Base-by-base conservation (phyloP, 2,888 invertebrate species). In the Hololepta plana region DNA sequence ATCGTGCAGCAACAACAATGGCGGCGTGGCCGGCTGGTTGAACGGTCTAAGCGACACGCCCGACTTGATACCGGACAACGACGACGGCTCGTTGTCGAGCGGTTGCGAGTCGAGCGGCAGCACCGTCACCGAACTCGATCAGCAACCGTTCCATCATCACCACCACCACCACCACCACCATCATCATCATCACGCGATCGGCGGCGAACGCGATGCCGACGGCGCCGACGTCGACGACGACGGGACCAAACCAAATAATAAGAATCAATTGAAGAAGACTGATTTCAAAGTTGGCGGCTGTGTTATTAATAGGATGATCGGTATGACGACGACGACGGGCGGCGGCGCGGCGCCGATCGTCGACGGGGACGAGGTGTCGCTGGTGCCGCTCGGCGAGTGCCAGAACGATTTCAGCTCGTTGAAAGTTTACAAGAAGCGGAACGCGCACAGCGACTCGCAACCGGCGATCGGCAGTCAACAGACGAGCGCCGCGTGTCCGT, bases 91-190 rank as follows among this genome's bases (percentile, higher is more conserved):
- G 26, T 70, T 80, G 45, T 79, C 79, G 35, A 79, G 77, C 43
- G 80, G 79, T 38, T 80, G 79, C 50, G 79, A 80, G 55, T 76
- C 76, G 8, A 74, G 75, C 25, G 73, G 74, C 24, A 76, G 76
- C 50, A 76, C 76, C 5, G 71, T 67, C 20, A 67, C 67, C 29
- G 64, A 66, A 20, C 67, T 68, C 42, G 49, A 58, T 17, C 67
- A 67, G 12, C 45, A 42, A 20, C 35, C 41, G 2, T n/a, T n/a
- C n/a, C n/a, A n/a, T n/a, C n/a, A n/a, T n/a, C n/a, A n/a, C n/a
- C n/a, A 23, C 36, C 3, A n/a, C 22, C 7, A 9, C n/a, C 22
- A 6, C n/a, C 6, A 6, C 6, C 43, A 38, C 16, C 36, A n/a
- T n/a, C 39, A 4, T 31, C 37, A 8, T n/a, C n/a, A n/a, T n/a